Evolutionary conservation across 2,113 vertebrate species (phyloP), one percentile per base, ranked within the genome.

Genomic region (Calonectris borealis): DNA sequence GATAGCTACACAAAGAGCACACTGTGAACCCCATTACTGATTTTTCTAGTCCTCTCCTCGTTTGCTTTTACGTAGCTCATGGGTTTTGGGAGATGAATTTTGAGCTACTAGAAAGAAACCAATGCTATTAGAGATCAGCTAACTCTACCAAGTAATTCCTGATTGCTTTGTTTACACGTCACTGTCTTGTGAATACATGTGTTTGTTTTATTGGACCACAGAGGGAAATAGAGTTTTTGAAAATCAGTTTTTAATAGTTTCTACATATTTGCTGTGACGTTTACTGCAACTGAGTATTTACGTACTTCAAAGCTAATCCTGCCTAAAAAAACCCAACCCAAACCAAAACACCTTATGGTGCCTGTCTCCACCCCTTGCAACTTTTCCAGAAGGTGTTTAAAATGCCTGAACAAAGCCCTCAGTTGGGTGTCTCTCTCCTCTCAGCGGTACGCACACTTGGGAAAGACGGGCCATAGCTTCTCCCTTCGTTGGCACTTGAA

Each of bases 361-460:
- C 51, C 25, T 11, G 7, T 24, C 38, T 54, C 38, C 16, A 27
- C 51, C 19, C 17, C 5, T 48, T 40, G 34, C 22, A n/a, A 4
- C 22, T 73, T 32, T 25, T 9, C 38, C 40, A 11, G 42, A 18
- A 66, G 60, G 34, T 17, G 36, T 40, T 46, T 14, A n/a, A 42
- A 54, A 31, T 31, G 70, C 71, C 70, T 51, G 32, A 51, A 17
- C 16, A 34, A 34, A 32, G 32, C n/a, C 25, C 40, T 34, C 49
- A 6, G 32, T 40, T 42, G 31, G 20, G 22, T 9, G 3, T 10
- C 4, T n/a, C 29, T 29, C 27, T 11, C 10, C 16, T 31, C 44
- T 31, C n/a, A 7, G 26, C 1, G 2, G 34, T 15, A 8, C 1
- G 21, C 14, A 0, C 25, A 4, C 24, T 32, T 42, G 16, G 80